phyloP scores from a whole-genome alignment of 2,797 vertebrate genomes.

The Heliangelus exortis region DNA sequence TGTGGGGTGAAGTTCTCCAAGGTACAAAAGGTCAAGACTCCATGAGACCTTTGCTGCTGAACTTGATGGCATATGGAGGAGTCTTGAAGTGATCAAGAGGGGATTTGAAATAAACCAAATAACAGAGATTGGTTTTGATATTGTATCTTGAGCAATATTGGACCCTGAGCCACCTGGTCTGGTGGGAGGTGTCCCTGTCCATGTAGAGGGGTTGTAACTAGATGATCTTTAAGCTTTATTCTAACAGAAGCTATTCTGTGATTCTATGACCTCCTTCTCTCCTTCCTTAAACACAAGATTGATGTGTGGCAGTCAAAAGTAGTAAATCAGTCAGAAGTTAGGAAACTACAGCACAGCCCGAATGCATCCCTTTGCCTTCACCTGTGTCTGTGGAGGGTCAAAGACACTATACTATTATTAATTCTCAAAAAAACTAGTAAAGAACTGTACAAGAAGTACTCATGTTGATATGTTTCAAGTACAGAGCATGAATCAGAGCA shows the following conservation, averaged over 20 bases:
- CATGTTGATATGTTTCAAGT: neutral
- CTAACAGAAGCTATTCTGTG: too few relatives aligned
- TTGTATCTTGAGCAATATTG: neutral
- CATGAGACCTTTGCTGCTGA: neutral
- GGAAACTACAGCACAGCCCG: neutral
- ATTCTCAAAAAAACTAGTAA: slow-evolving; percentile 1
- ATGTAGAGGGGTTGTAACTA: too few relatives aligned
- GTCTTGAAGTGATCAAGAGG: neutral
- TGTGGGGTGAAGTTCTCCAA: neutral
- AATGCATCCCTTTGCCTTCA: neutral
- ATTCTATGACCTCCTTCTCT: neutral
- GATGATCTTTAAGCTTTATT: too few relatives aligned
- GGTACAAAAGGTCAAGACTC: neutral
- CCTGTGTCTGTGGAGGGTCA: neutral
- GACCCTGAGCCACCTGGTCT: too few relatives aligned
- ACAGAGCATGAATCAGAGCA: neutral
- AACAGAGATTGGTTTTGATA: neutral
- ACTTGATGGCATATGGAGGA: neutral
- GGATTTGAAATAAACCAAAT: neutral
- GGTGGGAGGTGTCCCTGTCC: too few relatives aligned
- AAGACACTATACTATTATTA: neutral
- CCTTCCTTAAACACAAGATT: neutral
- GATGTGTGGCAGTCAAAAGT: neutral
- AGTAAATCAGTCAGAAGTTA: neutral
- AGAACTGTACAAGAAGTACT: neutral